These are phyloP conservation scores for Euwallacea similis DNA, from an alignment of 1,140 invertebrate species.

Conservation along the genomic window DNA sequence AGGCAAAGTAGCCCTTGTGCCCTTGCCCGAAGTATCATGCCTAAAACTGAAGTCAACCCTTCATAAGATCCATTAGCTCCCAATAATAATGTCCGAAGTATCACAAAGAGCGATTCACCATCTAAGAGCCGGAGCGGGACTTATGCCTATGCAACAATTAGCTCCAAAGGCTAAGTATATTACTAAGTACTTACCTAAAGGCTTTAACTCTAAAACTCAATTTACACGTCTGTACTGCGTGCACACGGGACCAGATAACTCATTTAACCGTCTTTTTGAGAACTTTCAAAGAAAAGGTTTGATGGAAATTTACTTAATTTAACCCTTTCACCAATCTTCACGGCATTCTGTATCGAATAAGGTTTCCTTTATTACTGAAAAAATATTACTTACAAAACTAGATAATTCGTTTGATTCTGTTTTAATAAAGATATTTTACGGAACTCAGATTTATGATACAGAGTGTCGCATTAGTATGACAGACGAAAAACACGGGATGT, in stretches of 20 bases:
- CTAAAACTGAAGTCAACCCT: conserved; percentile 49
- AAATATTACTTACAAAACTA: no score
- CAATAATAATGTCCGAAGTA: conserved; percentile 55
- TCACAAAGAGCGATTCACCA: conserved; percentile 52
- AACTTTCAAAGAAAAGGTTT: conserved; percentile 27
- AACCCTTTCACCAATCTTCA: conserved; percentile 4
- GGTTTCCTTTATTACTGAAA: no score
- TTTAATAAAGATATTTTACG: no score
- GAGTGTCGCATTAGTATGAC: no score
- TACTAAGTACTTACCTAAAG: conserved; percentile 53
- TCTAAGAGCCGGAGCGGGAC: conserved; percentile 52
- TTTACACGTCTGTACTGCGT: conserved; percentile 47
- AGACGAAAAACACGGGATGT: no score
- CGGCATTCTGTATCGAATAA: no score
- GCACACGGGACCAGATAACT: conserved; percentile 36
- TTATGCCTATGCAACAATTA: conserved; percentile 54
- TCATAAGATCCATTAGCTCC: conserved; percentile 54
- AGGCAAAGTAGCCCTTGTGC: not conserved
- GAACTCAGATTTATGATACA: no score
- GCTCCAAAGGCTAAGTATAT: conserved; percentile 52
- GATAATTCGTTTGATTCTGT: no score
- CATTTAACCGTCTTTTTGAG: conserved; percentile 32
- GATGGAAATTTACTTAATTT: conserved; percentile 18
- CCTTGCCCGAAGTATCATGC: conserved; percentile 10
- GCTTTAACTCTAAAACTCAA: conserved; percentile 52